These are phyloP conservation scores for Aphodius sticticus DNA, from an alignment of 2,888 invertebrate species.

Conservation along the genomic window DNA sequence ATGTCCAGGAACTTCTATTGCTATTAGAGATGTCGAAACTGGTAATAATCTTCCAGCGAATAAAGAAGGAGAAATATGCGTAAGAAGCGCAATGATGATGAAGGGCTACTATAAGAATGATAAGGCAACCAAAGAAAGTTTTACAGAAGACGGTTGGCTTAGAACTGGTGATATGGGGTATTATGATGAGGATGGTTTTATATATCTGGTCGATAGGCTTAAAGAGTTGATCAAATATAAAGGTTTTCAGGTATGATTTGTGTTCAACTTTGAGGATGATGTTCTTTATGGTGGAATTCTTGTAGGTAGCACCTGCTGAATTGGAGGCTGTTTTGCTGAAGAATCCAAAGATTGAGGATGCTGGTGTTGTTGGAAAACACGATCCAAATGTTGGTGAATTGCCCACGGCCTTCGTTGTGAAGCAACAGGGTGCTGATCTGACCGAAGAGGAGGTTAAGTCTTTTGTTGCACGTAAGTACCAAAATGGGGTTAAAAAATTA, in stretches of 20 bases:
- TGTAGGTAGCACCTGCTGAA: slow-evolving; percentile 77
- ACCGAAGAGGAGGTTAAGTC: slow-evolving; percentile 57
- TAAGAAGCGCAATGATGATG: slow-evolving; percentile 72
- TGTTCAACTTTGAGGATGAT: neutral
- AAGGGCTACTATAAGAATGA: slow-evolving; percentile 74
- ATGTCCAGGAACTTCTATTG: slow-evolving; percentile 68
- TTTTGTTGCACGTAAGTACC: slow-evolving; percentile 63
- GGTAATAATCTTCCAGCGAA: slow-evolving; percentile 68
- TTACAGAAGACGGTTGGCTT: slow-evolving; percentile 79
- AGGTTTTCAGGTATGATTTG: slow-evolving; percentile 71
- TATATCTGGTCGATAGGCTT: slow-evolving; percentile 83
- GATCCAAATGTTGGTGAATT: slow-evolving; percentile 79
- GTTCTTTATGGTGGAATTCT: slow-evolving; percentile 59
- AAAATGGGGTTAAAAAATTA: neutral
- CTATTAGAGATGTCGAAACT: slow-evolving; percentile 70
- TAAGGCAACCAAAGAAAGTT: slow-evolving; percentile 68
- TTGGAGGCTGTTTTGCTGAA: slow-evolving; percentile 79
- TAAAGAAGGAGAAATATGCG: slow-evolving; percentile 80
- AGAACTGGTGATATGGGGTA: slow-evolving; percentile 85
- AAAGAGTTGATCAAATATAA: slow-evolving; percentile 94
- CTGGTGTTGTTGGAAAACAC: slow-evolving; percentile 81
- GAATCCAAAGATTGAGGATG: slow-evolving; percentile 76
- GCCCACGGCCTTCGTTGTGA: slow-evolving; percentile 79
- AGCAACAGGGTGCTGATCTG: slow-evolving; percentile 62
- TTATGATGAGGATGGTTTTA: slow-evolving; percentile 77